A percentile compares a stretch with the other conserved stretches of the same genome.
Evolutionary conservation across 2,888 invertebrate species (phyloP).

Genomic region (Dicycla oo): DNA sequence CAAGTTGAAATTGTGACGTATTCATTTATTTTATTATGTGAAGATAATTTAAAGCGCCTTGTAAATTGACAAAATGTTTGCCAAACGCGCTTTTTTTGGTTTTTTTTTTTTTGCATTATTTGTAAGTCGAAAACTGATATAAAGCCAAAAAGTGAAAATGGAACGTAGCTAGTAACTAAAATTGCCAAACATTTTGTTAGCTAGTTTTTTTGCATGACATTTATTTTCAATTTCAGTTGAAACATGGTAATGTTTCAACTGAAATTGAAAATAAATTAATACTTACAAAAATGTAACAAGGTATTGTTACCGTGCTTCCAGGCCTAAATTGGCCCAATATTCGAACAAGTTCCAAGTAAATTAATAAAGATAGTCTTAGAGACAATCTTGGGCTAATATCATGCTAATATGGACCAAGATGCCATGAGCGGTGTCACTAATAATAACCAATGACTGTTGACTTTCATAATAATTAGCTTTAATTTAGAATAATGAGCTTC

Average conservation of each 20-base stretch:
- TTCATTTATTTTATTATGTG: slow-evolving; percentile 1
- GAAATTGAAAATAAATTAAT: too few relatives aligned
- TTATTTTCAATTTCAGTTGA: neutral
- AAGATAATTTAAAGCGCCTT: neutral
- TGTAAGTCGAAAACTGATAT: neutral
- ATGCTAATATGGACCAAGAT: neutral
- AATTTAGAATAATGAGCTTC: slow-evolving; percentile 51
- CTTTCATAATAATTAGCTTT: slow-evolving; percentile 31
- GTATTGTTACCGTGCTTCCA: neutral
- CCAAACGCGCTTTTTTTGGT: too few relatives aligned
- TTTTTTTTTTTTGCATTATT: too few relatives aligned
- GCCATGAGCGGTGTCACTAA: neutral
- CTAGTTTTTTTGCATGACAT: neutral
- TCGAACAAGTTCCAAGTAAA: neutral
- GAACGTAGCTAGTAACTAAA: neutral
- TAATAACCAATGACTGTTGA: slow-evolving; percentile 37
- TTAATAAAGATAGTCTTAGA: neutral
- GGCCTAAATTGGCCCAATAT: neutral
- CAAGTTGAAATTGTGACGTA: neutral
- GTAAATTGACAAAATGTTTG: slow-evolving; percentile 6
- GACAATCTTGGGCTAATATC: neutral
- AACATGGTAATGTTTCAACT: too few relatives aligned
- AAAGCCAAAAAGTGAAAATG: neutral
- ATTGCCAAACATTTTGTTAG: neutral
- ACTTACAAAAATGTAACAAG: too few relatives aligned